Evolutionary conservation across 2,113 vertebrate species (phyloP), one percentile per base, ranked within the genome.

Genomic region (Toxotes jaculatrix): DNA sequence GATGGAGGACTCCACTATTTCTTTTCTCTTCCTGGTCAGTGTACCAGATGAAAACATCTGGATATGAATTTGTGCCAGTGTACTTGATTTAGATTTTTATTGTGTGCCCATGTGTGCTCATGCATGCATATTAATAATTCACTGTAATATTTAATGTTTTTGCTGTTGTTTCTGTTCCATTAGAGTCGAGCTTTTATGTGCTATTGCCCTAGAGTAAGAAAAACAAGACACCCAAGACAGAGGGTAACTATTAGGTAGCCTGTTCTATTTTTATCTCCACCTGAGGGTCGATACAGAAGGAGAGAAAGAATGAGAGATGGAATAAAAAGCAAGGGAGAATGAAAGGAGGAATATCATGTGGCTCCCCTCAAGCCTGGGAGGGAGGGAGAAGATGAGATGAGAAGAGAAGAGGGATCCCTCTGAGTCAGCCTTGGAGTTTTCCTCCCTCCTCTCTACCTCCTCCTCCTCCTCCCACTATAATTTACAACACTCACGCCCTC

Each of bases 391-490:
- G 71, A 76, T 32, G 59, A 88, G 55, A 88, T n/a, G 84, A 89
- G 63, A 80, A 21, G 75, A 79, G 82, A 80, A 72, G 82, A 89
- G 92, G 91, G 85, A 92, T 94, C 83, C 89, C 88, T 92, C 84
- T 88, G 83, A 92, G 87, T 93, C 90, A 92, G 85, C 88, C 85
- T 89, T 60, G 77, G 79, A 89, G 82, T 86, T 87, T 89, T 88
- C 89, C 87, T 77, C 79, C 76, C 77, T 70, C 66, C 62, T 74
- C 49, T 61, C 61, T 40, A 79, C 61, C 59, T 53, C 68, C 83
- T 80, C 72, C 36, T 77, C 84, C 80, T 87, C 84, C 82, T 82
- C 86, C 83, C 74, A 74, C 84, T 87, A 73, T 85, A 81, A 83
- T 82, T 87, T 83, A 79, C 75, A 77, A 73, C 59, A 63, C 64